Base-by-base conservation (phyloP, 1,140 invertebrate species). In the Brachionus koreanus region DNA sequence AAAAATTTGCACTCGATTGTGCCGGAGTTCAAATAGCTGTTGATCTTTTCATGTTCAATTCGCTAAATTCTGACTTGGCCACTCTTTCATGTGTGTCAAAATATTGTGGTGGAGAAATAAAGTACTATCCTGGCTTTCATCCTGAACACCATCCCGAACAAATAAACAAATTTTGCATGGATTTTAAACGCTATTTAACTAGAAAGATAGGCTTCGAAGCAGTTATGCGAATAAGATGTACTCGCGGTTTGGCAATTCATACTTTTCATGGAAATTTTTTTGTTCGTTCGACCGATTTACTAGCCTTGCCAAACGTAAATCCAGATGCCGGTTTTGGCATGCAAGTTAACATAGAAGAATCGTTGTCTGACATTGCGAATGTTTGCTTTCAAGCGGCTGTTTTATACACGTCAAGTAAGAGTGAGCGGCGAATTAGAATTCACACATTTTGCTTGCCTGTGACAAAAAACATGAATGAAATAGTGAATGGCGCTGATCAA, bases 181-280 rank as follows among this genome's bases (percentile, higher is more conserved):
- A 92, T 87, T 90, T 99, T 0, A 91, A 92, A 33, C 90, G 97
- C 63, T 99, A 99, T 89, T 89, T 99, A 2, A 94, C 93, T 0
- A 91, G 98, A 83, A 98, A 98, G 89, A 97, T 99, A 84, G 97
- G 98, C 42, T 98, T 99, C 87, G 98, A 99, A 89, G 94, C 98
- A 46, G 97, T 99, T 0, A 96, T 99, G 95, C 91, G 98, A 86
- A 93, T 99, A 81, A 91, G 97, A 5, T 98, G 95, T 87, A 96
- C 95, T 7, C 87, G 88, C 91, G 93, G 92, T 93, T 88, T 99
- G 57, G 91, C 93, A 39, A 96, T 99, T 84, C 95, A 98, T 87
- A 96, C 96, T 84, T 99, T 99, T 91, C 96, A 99, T 90, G 98
- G 98, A 9, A 98, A 98, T 88, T 98, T 98, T 91, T 99, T 99